These are phyloP conservation scores for Phrynosoma blainvillii DNA, from an alignment of 2,113 vertebrate species.

Conservation along the genomic window DNA sequence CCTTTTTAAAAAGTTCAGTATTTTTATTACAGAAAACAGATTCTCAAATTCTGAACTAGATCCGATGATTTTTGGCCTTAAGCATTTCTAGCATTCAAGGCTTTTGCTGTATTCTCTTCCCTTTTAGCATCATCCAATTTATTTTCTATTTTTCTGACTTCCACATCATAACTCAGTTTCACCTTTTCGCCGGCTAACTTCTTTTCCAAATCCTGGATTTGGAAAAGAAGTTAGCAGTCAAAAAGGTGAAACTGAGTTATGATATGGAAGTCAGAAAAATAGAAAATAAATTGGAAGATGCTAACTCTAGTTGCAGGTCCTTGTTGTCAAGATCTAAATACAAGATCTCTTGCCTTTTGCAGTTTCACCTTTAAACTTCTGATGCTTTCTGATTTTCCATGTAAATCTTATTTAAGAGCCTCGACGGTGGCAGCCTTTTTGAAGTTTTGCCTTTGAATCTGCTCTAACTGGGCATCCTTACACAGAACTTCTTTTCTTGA, in stretches of 20 bases:
- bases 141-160: slow-evolving; percentile 47
- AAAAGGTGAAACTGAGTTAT: slow-evolving; percentile 36
- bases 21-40: neutral
- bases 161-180: slow-evolving; percentile 17
- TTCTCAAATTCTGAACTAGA: neutral
- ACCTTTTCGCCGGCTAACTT: slow-evolving; percentile 35
- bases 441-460: slow-evolving; percentile 15
- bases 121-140: slow-evolving; percentile 40
- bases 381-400: slow-evolving; percentile 52
- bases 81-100: slow-evolving; percentile 48
- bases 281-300: slow-evolving; percentile 17
- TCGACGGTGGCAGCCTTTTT: slow-evolving; percentile 46
- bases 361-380: slow-evolving; percentile 50
- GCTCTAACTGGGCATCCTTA: slow-evolving; percentile 33
- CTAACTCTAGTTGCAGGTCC: slow-evolving; percentile 47
- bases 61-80: neutral
- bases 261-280: slow-evolving; percentile 52
- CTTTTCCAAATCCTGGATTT: slow-evolving; percentile 46
- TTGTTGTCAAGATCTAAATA: slow-evolving; percentile 55
- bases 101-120: slow-evolving; percentile 57
- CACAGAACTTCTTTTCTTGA: slow-evolving; percentile 45
- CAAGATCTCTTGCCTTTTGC: slow-evolving; percentile 53
- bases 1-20: neutral
- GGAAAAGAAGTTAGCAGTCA: slow-evolving; percentile 8
- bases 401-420: slow-evolving; percentile 51